Evolutionary conservation across 53 echinoderm and acorn worm species (phyloP).

Genomic region (Paracentrotus lividus): DNA sequence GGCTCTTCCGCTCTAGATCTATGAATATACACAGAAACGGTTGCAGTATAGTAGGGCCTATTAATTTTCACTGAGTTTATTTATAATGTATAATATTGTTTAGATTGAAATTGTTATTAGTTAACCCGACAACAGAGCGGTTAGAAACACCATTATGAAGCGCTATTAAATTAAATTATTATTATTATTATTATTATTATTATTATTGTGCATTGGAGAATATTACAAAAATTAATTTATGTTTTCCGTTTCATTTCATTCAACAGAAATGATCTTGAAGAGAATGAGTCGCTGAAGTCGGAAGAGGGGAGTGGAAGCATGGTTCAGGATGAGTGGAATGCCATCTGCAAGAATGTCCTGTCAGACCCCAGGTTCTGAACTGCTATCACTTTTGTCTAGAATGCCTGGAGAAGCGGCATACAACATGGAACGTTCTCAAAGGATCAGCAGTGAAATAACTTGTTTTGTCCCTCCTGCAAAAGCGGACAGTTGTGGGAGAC

Average conservation of each 20-base stretch:
- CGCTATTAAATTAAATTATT: too few relatives aligned
- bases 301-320: background rate
- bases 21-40: too few relatives aligned
- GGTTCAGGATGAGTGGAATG: constrained; percentile 33
- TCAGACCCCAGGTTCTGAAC: constrained; percentile 36
- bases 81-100: too few relatives aligned
- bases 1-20: too few relatives aligned
- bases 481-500: background rate
- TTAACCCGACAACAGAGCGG: too few relatives aligned
- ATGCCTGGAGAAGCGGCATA: background rate
- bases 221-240: background rate
- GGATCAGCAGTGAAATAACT: background rate
- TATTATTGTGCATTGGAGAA: background rate
- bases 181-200: too few relatives aligned
- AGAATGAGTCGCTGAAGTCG: background rate
- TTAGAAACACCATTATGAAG: too few relatives aligned
- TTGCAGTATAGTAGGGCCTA: too few relatives aligned
- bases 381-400: constrained; percentile 48
- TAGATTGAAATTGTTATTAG: too few relatives aligned
- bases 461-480: background rate
- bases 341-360: constrained; percentile 24
- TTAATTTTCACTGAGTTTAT: too few relatives aligned
- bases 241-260: background rate
- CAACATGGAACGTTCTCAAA: background rate
- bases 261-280: background rate